Evolutionary conservation across 2,797 vertebrate genomes (phyloP).

Genomic region (Euphonia xanthogaster): DNA sequence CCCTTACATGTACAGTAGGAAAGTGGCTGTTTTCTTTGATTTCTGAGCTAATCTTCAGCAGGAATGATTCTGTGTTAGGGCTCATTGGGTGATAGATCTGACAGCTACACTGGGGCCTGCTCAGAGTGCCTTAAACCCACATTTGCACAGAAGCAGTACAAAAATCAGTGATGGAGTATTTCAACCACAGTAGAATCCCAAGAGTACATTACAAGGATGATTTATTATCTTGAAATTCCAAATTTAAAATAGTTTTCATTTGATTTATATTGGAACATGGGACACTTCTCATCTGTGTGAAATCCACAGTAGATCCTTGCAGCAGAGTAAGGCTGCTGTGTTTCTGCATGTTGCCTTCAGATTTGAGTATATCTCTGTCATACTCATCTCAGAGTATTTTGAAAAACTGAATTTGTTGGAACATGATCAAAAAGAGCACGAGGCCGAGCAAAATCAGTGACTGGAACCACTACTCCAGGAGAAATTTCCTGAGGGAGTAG

Average conservation of each 20-base stretch:
- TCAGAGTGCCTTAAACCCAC: neutral
- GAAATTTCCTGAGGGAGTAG: neutral
- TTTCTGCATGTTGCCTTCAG: neutral
- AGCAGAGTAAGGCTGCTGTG: neutral
- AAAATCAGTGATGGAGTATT: neutral
- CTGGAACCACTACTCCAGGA: neutral
- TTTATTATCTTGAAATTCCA: neutral
- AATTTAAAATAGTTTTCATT: neutral
- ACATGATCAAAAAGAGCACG: neutral
- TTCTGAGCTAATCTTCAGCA: neutral
- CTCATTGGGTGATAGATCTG: neutral
- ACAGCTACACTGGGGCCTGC: neutral
- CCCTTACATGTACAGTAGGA: neutral
- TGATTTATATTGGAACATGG: neutral
- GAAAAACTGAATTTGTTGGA: neutral
- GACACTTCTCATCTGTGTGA: neutral
- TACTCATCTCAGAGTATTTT: neutral
- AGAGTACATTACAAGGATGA: neutral
- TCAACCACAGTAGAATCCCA: neutral
- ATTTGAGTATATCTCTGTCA: neutral
- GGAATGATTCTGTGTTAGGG: neutral
- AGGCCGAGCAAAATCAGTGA: neutral
- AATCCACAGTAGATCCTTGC: neutral
- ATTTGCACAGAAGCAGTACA: neutral
- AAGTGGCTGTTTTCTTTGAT: conserved; percentile 18